A percentile compares a stretch with the other conserved stretches of the same genome.
Evolutionary conservation across 2,888 invertebrate species (phyloP).

Genomic region (Girardia tigrina): DNA sequence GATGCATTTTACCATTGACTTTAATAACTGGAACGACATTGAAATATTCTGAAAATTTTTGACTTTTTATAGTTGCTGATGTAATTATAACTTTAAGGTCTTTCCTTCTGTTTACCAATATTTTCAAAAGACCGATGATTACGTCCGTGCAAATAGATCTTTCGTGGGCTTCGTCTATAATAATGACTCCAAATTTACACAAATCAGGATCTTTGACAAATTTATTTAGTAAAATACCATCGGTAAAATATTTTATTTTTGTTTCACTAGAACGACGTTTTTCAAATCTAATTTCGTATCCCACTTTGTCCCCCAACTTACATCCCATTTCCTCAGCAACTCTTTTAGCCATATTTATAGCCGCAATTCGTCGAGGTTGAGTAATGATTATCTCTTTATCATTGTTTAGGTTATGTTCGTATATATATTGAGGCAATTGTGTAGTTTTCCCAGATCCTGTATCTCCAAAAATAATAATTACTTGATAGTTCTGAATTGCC

Average conservation of each 20-base stretch:
- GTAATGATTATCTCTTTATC: not conserved
- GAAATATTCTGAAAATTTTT: conserved; percentile 45
- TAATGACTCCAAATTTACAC: conserved; percentile 40
- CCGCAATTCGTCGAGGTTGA: not conserved
- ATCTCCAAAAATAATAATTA: not conserved
- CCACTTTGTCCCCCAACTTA: conserved; percentile 42
- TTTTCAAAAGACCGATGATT: conserved; percentile 46
- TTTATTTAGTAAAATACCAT: conserved; percentile 47
- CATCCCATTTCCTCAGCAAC: conserved; percentile 41
- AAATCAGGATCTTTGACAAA: conserved; percentile 42
- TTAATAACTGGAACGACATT: conserved; percentile 41
- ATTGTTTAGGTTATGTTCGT: not conserved
- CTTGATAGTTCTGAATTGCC: not conserved
- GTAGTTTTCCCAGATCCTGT: not conserved
- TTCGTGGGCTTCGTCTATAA: conserved; percentile 51
- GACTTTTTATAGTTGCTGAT: conserved; percentile 49
- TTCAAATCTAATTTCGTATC: conserved; percentile 43
- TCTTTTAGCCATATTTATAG: conserved; percentile 1
- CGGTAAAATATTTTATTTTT: conserved; percentile 46
- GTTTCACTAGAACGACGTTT: conserved; percentile 39
- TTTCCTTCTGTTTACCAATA: conserved; percentile 40
- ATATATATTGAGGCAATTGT: not conserved
- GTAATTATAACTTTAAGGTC: conserved; percentile 46
- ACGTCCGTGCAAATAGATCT: conserved; percentile 48
- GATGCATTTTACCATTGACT: conserved; percentile 46